These are phyloP conservation scores for Flexamia atlantica DNA, from an alignment of 2,888 invertebrate genomes.

Conservation along the genomic window DNA sequence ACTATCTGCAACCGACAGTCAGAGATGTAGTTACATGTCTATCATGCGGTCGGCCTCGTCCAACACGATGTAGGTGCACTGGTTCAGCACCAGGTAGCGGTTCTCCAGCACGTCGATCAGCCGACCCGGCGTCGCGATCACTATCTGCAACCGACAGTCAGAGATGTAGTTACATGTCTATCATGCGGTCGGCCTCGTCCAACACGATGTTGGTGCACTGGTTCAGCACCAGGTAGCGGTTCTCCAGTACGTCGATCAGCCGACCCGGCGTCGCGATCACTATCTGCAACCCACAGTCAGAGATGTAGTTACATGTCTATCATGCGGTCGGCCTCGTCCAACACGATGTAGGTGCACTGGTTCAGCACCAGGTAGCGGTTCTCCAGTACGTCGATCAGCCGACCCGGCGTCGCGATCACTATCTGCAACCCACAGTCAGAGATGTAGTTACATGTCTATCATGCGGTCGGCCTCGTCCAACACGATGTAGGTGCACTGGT, in stretches of 20 bases:
- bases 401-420: constrained; percentile 99
- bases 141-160: constrained; percentile 93
- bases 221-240: constrained; percentile 96
- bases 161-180: too few species aligned
- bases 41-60: constrained; percentile 99
- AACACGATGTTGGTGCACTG: constrained; percentile 99
- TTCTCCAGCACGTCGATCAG: constrained; percentile 99
- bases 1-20: constrained; percentile 95
- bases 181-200: constrained; percentile 99
- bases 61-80: constrained; percentile 98
- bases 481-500: constrained; percentile 98
- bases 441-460: constrained; percentile 99
- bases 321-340: constrained; percentile 99
- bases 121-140: constrained; percentile 99
- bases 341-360: constrained; percentile 98
- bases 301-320: too few species aligned
- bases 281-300: constrained; percentile 90
- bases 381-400: constrained; percentile 98
- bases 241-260: constrained; percentile 98
- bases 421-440: constrained; percentile 88
- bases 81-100: constrained; percentile 96
- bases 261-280: constrained; percentile 99
- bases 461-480: constrained; percentile 98
- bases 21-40: too few species aligned
- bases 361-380: constrained; percentile 97